These are phyloP conservation scores for Anoncus sp. DNA, from an alignment of 2,888 invertebrate genomes.

Conservation along the genomic window DNA sequence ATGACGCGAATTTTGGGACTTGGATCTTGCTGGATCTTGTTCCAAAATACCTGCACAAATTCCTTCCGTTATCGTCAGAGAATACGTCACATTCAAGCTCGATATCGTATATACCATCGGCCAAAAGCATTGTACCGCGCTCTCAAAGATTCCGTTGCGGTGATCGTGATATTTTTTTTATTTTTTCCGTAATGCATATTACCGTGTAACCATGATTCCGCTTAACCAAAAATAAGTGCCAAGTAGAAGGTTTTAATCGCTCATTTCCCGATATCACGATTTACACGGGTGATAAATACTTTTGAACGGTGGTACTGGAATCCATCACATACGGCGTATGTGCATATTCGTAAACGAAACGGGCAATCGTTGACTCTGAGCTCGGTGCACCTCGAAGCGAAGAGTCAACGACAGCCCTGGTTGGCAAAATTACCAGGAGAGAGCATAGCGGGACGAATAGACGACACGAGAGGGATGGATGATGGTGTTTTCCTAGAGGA, in stretches of 20 bases:
- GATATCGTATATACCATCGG: neutral
- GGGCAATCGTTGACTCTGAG: neutral
- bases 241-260: neutral
- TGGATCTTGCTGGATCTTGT: conserved; percentile 7
- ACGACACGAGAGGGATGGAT: neutral
- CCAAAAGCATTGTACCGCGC: neutral
- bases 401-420: conserved; percentile 13
- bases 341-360: conserved; percentile 9
- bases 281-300: neutral
- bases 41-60: too few relatives aligned
- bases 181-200: too few relatives aligned
- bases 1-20: too few relatives aligned
- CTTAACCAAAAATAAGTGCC: too few relatives aligned
- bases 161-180: too few relatives aligned
- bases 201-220: too few relatives aligned
- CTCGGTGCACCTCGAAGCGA: conserved; percentile 3
- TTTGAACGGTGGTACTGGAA: too few relatives aligned
- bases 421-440: neutral
- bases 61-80: conserved; percentile 11
- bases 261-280: neutral
- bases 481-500: neutral
- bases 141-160: too few relatives aligned
- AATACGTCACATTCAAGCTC: conserved; percentile 9
- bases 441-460: conserved; percentile 7
- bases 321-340: too few relatives aligned